A percentile compares a stretch with the other conserved stretches of the same genome.
phyloP scores from a whole-genome alignment of 2,888 invertebrate genomes.

The Chrysodeixis includens region DNA sequence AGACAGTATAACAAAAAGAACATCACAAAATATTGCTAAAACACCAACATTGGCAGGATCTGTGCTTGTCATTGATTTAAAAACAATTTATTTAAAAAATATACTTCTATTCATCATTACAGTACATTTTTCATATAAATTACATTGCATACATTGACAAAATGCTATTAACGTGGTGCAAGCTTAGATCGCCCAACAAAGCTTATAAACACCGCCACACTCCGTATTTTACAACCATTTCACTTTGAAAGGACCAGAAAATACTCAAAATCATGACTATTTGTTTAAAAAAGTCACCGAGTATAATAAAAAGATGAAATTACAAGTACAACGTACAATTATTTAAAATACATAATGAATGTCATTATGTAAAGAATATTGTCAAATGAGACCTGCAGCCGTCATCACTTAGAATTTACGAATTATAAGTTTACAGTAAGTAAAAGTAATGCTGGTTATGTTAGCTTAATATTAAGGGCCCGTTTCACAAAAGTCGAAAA shows the following conservation, averaged over 20 bases:
- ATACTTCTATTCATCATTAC: constrained; percentile 2
- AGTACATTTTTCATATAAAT: constrained; percentile 47
- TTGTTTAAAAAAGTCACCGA: neutral
- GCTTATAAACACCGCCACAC: constrained; percentile 66
- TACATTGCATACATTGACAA: constrained; percentile 36
- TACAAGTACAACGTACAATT: neutral
- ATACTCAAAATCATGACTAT: neutral
- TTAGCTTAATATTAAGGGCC: constrained; percentile 40
- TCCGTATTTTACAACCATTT: constrained; percentile 18
- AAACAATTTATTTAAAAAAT: constrained; percentile 45
- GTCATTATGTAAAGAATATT: constrained; percentile 12
- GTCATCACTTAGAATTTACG: constrained; percentile 26
- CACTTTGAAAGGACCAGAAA: neutral
- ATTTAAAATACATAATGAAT: constrained; percentile 1
- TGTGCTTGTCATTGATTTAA: constrained; percentile 52
- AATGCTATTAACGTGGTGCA: constrained; percentile 75
- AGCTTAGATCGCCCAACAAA: constrained; percentile 61
- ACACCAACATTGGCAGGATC: constrained; percentile 68
- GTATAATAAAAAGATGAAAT: neutral
- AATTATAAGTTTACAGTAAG: constrained; percentile 16
- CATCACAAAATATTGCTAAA: constrained; percentile 75
- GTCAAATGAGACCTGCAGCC: constrained; percentile 12
- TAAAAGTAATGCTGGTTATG: constrained; percentile 38
- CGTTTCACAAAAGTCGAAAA: too few relatives aligned
- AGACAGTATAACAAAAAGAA: constrained; percentile 71